Percentiles rank a stretch among this genome's conserved stretches.
Conservation (phyloP, 2,888 invertebrate genomes). For the Aspidapion aeneum region DNA sequence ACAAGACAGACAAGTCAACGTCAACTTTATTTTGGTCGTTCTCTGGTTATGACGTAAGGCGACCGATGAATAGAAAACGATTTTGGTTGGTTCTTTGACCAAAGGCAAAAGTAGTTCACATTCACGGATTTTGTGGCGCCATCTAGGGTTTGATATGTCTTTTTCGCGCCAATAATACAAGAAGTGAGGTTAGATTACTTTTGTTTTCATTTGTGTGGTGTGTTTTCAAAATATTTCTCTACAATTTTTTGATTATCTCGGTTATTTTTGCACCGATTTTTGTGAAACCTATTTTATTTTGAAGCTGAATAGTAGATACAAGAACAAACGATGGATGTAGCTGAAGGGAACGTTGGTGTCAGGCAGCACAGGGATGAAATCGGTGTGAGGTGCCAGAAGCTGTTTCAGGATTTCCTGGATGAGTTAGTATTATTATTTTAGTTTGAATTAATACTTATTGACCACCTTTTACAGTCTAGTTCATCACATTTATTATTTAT, state of each 20-base stretch:
- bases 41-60: neutral
- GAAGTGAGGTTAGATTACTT: too few relatives aligned
- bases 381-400: constrained; percentile 88
- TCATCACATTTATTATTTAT: neutral
- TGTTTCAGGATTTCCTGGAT: constrained; percentile 94
- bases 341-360: constrained; percentile 70
- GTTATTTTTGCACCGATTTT: too few relatives aligned
- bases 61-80: neutral
- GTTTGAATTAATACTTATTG: neutral
- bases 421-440: constrained; percentile 62
- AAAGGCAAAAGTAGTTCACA: too few relatives aligned
- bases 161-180: too few relatives aligned
- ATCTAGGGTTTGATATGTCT: too few relatives aligned
- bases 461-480: neutral
- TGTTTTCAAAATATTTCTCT: too few relatives aligned
- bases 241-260: too few relatives aligned
- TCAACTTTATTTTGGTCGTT: neutral
- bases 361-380: constrained; percentile 85
- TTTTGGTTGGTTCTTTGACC: neutral
- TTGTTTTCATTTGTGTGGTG: too few relatives aligned
- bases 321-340: constrained; percentile 68
- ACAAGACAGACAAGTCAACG: neutral
- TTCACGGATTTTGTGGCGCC: too few relatives aligned
- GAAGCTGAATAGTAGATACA: too few relatives aligned
- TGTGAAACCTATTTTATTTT: too few relatives aligned